phyloP scores from a whole-genome alignment of 2,888 invertebrate species.

The Ypsolopha sequella region DNA sequence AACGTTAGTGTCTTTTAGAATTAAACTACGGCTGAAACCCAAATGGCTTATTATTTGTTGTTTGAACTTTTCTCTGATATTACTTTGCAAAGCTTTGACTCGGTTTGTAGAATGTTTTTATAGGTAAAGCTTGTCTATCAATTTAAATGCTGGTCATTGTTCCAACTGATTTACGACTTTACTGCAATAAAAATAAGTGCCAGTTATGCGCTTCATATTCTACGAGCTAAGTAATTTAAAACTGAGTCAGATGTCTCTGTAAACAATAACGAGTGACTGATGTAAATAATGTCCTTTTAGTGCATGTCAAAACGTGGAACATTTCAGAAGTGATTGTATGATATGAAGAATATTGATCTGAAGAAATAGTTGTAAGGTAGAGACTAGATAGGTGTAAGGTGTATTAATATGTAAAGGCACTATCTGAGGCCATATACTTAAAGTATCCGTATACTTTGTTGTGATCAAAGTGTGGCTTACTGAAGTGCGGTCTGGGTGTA shows the following conservation, averaged over 20 bases:
- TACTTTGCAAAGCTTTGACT: background rate
- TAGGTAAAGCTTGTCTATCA: no score
- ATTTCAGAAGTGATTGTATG: background rate
- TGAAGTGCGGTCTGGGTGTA: constrained; percentile 6
- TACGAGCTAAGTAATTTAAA: no score
- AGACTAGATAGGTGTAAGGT: background rate
- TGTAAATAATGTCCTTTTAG: background rate
- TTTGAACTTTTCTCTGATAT: background rate
- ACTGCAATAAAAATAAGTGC: no score
- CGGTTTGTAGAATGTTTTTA: no score
- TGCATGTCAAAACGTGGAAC: background rate
- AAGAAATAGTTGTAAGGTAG: background rate
- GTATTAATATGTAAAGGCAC: background rate
- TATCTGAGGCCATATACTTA: background rate
- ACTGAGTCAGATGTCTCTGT: no score
- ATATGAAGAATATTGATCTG: constrained; percentile 1
- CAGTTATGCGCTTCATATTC: no score
- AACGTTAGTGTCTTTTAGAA: constrained; percentile 22
- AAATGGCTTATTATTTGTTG: background rate
- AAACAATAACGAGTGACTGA: background rate
- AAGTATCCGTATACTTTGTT: constrained; percentile 39
- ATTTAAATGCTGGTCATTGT: no score
- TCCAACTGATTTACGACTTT: no score
- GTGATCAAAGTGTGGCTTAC: constrained; percentile 32
- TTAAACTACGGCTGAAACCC: background rate